These are phyloP conservation scores for Phytoseiulus persimilis DNA, from an alignment of 2,888 invertebrate species.

Conservation along the genomic window DNA sequence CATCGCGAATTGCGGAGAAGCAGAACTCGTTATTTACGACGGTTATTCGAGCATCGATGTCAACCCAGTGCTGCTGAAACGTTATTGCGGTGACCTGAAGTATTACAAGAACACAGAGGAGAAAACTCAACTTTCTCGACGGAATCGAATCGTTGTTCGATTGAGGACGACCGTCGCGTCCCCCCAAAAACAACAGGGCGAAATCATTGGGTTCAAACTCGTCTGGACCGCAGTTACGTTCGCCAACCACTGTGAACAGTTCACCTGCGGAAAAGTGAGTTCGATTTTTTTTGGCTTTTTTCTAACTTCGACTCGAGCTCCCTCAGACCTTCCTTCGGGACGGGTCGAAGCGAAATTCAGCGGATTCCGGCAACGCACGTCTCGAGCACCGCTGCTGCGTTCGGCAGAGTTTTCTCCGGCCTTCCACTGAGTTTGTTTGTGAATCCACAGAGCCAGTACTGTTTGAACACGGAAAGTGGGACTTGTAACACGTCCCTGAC, in stretches of 20 bases:
- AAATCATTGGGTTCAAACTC: conserved; percentile 49
- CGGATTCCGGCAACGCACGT: conserved; percentile 46
- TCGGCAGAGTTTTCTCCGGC: not conserved
- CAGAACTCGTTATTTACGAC: conserved; percentile 51
- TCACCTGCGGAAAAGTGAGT: conserved; percentile 40
- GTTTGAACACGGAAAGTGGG: conserved; percentile 48
- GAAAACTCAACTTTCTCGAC: conserved; percentile 50
- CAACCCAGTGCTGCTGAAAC: conserved; percentile 46
- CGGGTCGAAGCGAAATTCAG: not conserved
- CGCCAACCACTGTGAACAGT: conserved; percentile 43
- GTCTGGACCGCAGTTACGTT: conserved; percentile 49
- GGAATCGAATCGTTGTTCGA: conserved; percentile 50
- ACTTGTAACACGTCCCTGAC: conserved; percentile 47
- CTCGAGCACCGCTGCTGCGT: conserved; percentile 48
- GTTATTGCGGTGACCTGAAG: conserved; percentile 51
- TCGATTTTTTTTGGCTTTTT: not conserved
- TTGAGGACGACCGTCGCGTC: conserved; percentile 47
- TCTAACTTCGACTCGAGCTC: not conserved
- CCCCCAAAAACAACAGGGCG: conserved; percentile 44
- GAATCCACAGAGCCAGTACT: conserved; percentile 48
- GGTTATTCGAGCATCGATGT: conserved; percentile 48
- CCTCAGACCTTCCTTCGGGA: not conserved
- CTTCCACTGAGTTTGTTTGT: not conserved
- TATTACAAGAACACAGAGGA: conserved; percentile 52
- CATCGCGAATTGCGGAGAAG: conserved; percentile 50